Evolutionary conservation across 2,797 vertebrate species (phyloP), one percentile per base, ranked within the genome.

Genomic region (Rachycentron canadum): DNA sequence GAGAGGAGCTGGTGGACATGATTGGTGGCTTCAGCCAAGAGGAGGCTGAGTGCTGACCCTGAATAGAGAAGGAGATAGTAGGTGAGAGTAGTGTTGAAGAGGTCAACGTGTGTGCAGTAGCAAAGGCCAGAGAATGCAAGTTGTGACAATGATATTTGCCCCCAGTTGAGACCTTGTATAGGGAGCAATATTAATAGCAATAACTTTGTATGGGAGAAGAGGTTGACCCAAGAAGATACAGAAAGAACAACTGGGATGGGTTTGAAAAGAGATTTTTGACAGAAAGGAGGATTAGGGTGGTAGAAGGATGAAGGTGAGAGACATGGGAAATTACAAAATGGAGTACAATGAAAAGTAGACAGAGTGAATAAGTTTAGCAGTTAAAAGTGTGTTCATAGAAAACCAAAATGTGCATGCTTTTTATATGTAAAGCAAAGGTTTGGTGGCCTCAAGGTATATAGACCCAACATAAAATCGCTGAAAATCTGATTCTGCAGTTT

Each of bases 31-130:
- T 45, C 32, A 60, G 73, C 68, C 82, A 71, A 14, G 30, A 62
- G 85, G 82, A 83, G 83, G 71, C 50, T 7, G 43, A 69, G 74
- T 12, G 62, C 67, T 85, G 89, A 88, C 87, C 72, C 82, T 14
- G 55, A 73, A 69, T 62, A 78, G 74, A 62, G 41, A 41, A 71
- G 59, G 80, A 74, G 68, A 73, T 60, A 9, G 69, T 64, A 53
- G 69, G 72, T 64, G 40, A 69, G 45, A 67, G 71, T 5, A 34
- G 41, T 64, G 73, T 23, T 76, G 59, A 50, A 68, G 40, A 78
- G 81, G 76, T 69, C 78, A 60, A 76, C 60, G 73, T 74, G 69
- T 70, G 40, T 67, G 69, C 23, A 16, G 41, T 57, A 73, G 28
- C 55, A 56, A 34, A 55, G 60, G 21, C 62, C 73, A 60, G 43